These are phyloP conservation scores for Aphelinus certus DNA, from an alignment of 1,140 invertebrate genomes.

Conservation along the genomic window DNA sequence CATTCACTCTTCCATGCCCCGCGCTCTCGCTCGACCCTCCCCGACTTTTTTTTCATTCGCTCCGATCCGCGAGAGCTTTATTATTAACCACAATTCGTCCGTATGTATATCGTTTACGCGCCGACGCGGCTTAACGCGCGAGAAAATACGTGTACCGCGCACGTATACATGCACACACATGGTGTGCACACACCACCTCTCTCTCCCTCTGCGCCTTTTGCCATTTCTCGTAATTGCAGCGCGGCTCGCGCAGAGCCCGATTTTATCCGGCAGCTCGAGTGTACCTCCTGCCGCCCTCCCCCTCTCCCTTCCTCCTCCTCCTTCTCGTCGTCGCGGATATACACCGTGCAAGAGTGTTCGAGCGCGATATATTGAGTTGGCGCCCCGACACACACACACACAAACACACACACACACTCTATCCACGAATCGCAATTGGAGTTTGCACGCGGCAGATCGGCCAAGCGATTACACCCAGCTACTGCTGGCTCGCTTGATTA, in stretches of 20 bases:
- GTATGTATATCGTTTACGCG: neutral
- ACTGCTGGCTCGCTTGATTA: neutral
- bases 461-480: conserved; percentile 6
- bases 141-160: neutral
- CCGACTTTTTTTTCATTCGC: neutral
- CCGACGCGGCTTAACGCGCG: neutral
- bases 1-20: neutral
- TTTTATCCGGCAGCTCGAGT: conserved; percentile 26
- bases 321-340: neutral
- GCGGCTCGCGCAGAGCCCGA: conserved; percentile 11
- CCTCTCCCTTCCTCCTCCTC: neutral
- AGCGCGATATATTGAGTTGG: neutral
- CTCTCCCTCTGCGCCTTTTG: conserved; percentile 1
- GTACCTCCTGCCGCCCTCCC: neutral
- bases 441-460: conserved; percentile 7
- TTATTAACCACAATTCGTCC: conserved; percentile 15
- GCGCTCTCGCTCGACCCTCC: no score
- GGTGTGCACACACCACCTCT: no score
- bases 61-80: neutral
- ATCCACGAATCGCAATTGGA: no score
- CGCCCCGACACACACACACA: no score
- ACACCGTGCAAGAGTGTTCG: neutral
- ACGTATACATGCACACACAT: no score
- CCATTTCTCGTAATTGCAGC: conserved; percentile 32
- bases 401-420: no score